phyloP scores from a whole-genome alignment of 2,797 vertebrate genomes.

The Nyctibius grandis region DNA sequence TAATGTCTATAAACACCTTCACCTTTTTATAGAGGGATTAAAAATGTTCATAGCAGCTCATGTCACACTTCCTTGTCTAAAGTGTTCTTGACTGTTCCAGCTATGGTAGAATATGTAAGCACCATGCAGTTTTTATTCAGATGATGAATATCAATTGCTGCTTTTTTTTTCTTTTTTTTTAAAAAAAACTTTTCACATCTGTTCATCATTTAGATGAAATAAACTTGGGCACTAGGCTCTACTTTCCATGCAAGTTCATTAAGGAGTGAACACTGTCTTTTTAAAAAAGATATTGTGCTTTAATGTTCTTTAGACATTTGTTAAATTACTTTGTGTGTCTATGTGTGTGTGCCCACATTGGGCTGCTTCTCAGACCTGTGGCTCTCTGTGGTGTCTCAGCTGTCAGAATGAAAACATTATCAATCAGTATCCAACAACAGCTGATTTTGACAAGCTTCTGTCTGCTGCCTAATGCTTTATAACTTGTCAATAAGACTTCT shows the following conservation, averaged over 20 bases:
- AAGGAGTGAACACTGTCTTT: constrained; percentile 63
- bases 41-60: neutral
- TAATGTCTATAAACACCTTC: constrained; percentile 21
- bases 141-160: neutral
- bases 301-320: constrained; percentile 73
- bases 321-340: constrained; percentile 72
- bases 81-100: constrained; percentile 39
- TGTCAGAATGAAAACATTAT: constrained; percentile 90
- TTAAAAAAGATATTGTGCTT: constrained; percentile 55
- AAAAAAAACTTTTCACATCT: neutral
- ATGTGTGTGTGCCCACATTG: constrained; percentile 53
- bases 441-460: constrained; percentile 95
- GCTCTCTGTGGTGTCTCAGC: constrained; percentile 77
- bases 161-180: neutral
- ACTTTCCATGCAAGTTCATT: constrained; percentile 58
- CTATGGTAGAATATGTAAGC: neutral
- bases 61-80: neutral
- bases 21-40: constrained; percentile 17
- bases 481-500: constrained; percentile 85
- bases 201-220: constrained; percentile 48
- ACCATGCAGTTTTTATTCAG: constrained; percentile 16
- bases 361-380: constrained; percentile 71
- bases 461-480: constrained; percentile 92
- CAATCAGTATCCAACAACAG: constrained; percentile 92
- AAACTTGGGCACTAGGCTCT: constrained; percentile 26